Percentiles rank a stretch among this genome's conserved stretches.
Evolutionary conservation across 2,113 vertebrate genomes (phyloP).

Genomic region (Atherinomorus stipes): DNA sequence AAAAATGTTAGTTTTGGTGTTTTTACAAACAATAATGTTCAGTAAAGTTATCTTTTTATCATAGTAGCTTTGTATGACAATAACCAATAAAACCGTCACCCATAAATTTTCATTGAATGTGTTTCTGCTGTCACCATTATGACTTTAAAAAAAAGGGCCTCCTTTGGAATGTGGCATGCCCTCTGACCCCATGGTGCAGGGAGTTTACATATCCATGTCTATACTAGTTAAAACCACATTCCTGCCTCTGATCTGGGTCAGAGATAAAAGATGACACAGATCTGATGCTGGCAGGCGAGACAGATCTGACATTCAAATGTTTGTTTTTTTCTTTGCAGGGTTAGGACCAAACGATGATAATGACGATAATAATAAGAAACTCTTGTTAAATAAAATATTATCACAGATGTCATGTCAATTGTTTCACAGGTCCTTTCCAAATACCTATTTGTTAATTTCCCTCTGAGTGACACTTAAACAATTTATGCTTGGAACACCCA

Average conservation of each 20-base stretch:
- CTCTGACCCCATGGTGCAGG: constrained; percentile 63
- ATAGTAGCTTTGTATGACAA: constrained; percentile 29
- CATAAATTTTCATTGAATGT: constrained; percentile 35
- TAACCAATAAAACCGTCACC: constrained; percentile 37
- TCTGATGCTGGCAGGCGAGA: constrained; percentile 54
- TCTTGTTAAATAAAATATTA: constrained; percentile 28
- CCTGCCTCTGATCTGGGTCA: constrained; percentile 68
- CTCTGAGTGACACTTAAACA: background rate
- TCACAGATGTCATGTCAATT: constrained; percentile 30
- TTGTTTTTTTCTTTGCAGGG: constrained; percentile 5
- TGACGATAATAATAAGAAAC: constrained; percentile 2
- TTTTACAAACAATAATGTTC: background rate
- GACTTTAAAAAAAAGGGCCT: constrained; percentile 62
- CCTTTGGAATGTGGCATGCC: constrained; percentile 63
- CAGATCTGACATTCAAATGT: constrained; percentile 29
- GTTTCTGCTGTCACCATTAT: constrained; percentile 57
- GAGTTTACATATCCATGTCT: constrained; percentile 77
- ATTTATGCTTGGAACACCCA: background rate
- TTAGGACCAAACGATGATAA: background rate
- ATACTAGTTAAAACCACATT: constrained; percentile 73
- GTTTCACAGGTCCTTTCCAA: background rate
- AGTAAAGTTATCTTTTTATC: background rate
- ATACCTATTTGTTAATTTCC: constrained; percentile 15
- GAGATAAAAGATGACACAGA: constrained; percentile 68
- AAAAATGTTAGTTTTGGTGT: background rate